Conservation (phyloP, 2,797 vertebrate species). For the Okamejei kenojei region DNA sequence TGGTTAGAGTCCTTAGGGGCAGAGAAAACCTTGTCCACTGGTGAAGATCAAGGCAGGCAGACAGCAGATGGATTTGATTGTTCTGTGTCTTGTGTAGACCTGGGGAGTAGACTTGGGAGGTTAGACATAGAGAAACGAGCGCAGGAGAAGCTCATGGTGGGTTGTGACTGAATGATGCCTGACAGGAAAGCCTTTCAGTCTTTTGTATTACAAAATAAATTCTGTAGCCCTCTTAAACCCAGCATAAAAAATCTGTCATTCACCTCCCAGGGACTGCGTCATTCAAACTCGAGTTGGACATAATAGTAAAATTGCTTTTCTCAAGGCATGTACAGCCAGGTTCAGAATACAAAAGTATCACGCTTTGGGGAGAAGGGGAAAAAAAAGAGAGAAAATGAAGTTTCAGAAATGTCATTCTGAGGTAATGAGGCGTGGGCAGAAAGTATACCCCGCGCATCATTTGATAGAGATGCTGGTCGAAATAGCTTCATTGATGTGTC, state of each 20-base stretch:
- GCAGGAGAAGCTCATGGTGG: constrained; percentile 22
- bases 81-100: constrained; percentile 37
- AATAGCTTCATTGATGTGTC: constrained; percentile 99
- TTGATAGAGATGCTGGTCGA: constrained; percentile 98
- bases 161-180: constrained; percentile 39
- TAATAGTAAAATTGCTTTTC: constrained; percentile 75
- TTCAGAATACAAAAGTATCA: constrained; percentile 67
- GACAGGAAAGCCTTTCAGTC: constrained; percentile 38
- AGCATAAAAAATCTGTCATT: constrained; percentile 63
- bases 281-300: constrained; percentile 70
- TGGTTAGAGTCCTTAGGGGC: constrained; percentile 34
- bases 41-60: constrained; percentile 36
- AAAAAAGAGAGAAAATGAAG: constrained; percentile 89
- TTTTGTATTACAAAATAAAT: constrained; percentile 39
- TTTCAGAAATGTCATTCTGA: constrained; percentile 98
- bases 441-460: constrained; percentile 99
- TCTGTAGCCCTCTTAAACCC: constrained; percentile 53
- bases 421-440: constrained; percentile 99
- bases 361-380: constrained; percentile 85
- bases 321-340: constrained; percentile 78
- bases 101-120: constrained; percentile 33
- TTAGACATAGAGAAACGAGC: constrained; percentile 38
- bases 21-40: constrained; percentile 35
- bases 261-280: constrained; percentile 82
- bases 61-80: constrained; percentile 39